These are phyloP conservation scores for Eulemur rubriventer DNA, from an alignment of 2,797 vertebrate species.

Conservation along the genomic window DNA sequence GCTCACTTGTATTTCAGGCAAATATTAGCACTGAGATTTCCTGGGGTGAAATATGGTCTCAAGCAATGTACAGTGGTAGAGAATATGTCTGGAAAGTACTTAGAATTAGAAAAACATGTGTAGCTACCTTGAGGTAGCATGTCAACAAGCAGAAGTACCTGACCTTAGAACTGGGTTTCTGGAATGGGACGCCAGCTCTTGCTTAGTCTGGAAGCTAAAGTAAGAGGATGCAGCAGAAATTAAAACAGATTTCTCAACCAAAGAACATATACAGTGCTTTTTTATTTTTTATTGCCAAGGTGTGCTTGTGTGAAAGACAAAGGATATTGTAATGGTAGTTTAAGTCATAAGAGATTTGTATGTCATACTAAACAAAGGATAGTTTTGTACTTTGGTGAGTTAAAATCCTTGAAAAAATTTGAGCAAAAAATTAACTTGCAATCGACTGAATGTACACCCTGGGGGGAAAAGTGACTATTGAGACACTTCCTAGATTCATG, in stretches of 20 bases:
- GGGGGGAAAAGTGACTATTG: background rate
- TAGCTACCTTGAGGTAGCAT: background rate
- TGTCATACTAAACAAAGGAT: background rate
- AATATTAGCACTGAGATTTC: background rate
- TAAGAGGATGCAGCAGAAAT: background rate
- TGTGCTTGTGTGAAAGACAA: background rate
- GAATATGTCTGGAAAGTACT: background rate
- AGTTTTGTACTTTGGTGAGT: background rate
- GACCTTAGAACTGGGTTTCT: background rate
- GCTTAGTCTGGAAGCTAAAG: background rate
- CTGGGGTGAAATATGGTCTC: background rate
- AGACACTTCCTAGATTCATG: background rate
- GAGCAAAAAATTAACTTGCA: background rate
- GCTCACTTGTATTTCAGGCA: background rate
- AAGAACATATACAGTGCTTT: background rate
- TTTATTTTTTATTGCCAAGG: background rate
- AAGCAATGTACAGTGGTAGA: background rate
- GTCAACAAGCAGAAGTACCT: background rate
- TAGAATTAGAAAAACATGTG: background rate
- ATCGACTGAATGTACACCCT: background rate
- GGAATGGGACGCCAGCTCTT: background rate
- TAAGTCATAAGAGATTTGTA: background rate
- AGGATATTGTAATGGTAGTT: background rate
- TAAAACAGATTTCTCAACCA: background rate
- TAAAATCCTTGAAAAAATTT: background rate